Evolutionary conservation across 2,113 vertebrate genomes (phyloP), one percentile per base, ranked within the genome.

Genomic region (Aegithalos caudatus): DNA sequence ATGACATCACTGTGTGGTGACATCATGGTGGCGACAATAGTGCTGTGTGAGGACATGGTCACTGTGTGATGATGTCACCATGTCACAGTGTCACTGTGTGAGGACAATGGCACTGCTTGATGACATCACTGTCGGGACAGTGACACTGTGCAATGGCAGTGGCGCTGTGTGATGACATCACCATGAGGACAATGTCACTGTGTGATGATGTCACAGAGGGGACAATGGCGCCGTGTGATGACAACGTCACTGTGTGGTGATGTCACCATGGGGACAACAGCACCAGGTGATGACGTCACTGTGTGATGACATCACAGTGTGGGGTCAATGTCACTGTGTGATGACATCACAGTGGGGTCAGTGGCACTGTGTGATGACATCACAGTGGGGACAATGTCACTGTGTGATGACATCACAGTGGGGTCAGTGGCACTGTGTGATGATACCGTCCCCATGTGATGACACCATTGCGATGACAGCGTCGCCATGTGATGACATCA

Each of bases 391-490:
- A 22, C 53, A 35, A 10, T 23, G 56, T 28, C 50, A 28, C 50
- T 9, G 27, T 28, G 50, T 28, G 11, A 17, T 23, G 60, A 35
- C 9, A 29, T 21, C 38, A 18, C 40, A 14, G 40, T 14, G 27
- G 14, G 27, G 62, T 23, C 48, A 48, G 14, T 24, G 48, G 8
- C 48, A 7, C 51, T 6, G 27, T 53, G 51, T 29, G 14, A 13
- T 16, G 60, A 27, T 18, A 45, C 12, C 5, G 17, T 1, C n/a
- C 12, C 25, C 0, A 3, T 4, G 12, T 7, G 76, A 35, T 14
- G 48, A 25, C 27, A 4, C 42, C 38, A 18, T 12, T 2, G 0
- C 2, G 2, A 1, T n/a, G 47, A 44, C 57, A 14, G 25, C 25
- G 81, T 0, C 47, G 6, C 47, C 22, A 12, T 48, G 47, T 48